Evolutionary conservation across 2,888 invertebrate species (phyloP).

Genomic region (Amaurobius ferox): DNA sequence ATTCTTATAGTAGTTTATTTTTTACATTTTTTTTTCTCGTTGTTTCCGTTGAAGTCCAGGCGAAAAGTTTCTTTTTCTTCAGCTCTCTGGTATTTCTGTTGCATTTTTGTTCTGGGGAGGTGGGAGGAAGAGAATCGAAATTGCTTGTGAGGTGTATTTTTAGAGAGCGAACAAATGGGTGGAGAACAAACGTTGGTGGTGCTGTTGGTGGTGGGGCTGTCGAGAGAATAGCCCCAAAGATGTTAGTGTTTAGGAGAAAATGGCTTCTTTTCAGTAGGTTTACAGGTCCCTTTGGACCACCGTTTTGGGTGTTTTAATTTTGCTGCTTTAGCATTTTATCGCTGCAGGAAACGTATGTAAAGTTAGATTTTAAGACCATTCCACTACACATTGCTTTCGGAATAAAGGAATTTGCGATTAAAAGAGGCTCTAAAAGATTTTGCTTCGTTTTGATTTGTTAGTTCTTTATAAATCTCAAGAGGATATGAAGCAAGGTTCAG

Average conservation of each 20-base stretch:
- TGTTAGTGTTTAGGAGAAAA: slow-evolving; percentile 70
- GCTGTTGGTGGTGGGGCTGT: slow-evolving; percentile 43
- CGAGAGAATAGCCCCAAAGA: slow-evolving; percentile 52
- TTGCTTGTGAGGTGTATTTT: slow-evolving; percentile 68
- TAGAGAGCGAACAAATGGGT: slow-evolving; percentile 66
- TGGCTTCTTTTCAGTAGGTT: slow-evolving; percentile 63
- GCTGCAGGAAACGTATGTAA: neutral
- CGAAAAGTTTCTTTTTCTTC: slow-evolving; percentile 63
- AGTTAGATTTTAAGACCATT: neutral
- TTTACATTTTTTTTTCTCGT: neutral
- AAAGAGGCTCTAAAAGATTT: neutral
- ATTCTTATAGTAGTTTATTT: slow-evolving; percentile 28
- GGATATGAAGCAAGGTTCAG: no score
- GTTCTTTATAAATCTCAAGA: no score
- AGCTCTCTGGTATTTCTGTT: slow-evolving; percentile 41
- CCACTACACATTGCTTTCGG: neutral
- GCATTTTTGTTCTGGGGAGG: slow-evolving; percentile 26
- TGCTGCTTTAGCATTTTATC: slow-evolving; percentile 29
- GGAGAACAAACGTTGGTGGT: slow-evolving; percentile 59
- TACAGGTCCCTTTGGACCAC: slow-evolving; percentile 63
- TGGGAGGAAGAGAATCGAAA: slow-evolving; percentile 22
- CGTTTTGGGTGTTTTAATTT: slow-evolving; percentile 40
- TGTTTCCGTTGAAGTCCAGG: slow-evolving; percentile 57
- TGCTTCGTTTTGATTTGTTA: no score
- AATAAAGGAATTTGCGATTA: neutral